Evolutionary conservation across 2,113 vertebrate genomes (phyloP).

Genomic region (Diphyllodes magnificus): DNA sequence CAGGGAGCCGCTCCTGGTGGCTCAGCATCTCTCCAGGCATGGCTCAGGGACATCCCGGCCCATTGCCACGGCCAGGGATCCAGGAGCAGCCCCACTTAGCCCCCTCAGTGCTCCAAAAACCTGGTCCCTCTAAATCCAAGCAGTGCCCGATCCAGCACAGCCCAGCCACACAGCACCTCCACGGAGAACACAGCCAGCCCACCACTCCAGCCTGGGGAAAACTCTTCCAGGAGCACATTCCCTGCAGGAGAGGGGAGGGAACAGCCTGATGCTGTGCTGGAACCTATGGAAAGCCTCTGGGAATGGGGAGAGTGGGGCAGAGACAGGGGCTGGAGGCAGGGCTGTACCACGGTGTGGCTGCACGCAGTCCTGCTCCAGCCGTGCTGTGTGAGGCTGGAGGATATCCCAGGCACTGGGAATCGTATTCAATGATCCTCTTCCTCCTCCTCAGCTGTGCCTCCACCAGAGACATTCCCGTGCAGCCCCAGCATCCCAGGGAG

Average conservation of each 20-base stretch:
- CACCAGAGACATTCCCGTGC: accelerated
- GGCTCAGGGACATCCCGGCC: neutral
- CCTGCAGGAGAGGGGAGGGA: neutral
- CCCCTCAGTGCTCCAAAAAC: neutral
- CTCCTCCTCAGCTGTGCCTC: neutral
- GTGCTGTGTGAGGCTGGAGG: neutral
- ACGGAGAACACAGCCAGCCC: neutral
- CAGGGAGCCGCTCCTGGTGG: neutral
- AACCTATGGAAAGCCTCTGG: accelerated
- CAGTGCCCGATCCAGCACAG: neutral
- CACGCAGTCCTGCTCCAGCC: accelerated
- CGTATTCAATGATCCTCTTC: accelerated
- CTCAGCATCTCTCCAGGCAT: neutral
- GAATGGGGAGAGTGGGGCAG: neutral
- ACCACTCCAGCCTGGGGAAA: neutral
- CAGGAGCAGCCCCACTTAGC: neutral
- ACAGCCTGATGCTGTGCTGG: accelerated
- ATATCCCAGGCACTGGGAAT: neutral
- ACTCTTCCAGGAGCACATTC: neutral
- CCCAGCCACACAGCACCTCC: neutral
- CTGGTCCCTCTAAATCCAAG: neutral
- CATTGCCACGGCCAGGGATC: neutral
- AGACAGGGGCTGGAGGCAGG: neutral
- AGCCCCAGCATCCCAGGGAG: neutral
- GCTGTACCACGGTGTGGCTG: neutral